These are phyloP conservation scores for Agelastica alni DNA, from an alignment of 2,888 invertebrate genomes.

Conservation along the genomic window DNA sequence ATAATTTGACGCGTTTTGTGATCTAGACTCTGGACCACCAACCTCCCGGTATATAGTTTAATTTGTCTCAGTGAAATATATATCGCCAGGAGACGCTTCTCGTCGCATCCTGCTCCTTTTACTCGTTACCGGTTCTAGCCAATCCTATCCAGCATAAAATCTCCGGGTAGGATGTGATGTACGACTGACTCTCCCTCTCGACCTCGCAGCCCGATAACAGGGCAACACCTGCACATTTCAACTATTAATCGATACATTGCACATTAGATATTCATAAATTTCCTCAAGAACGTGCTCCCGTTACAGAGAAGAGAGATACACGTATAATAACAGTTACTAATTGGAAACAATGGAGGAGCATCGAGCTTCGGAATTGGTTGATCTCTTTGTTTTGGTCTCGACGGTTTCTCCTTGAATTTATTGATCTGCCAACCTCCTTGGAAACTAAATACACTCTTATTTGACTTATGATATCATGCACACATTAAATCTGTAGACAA, in stretches of 20 bases:
- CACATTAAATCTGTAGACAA: no score
- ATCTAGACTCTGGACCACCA: no score
- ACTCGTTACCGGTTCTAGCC: slow-evolving; percentile 50
- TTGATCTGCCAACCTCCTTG: no score
- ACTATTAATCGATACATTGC: slow-evolving; percentile 43
- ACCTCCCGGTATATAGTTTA: no score
- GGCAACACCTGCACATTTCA: slow-evolving; percentile 38
- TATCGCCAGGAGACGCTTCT: slow-evolving; percentile 53
- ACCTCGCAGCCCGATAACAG: slow-evolving; percentile 47
- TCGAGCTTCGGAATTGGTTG: slow-evolving; percentile 12
- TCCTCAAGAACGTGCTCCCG: slow-evolving; percentile 19
- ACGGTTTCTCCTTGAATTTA: slow-evolving; percentile 3
- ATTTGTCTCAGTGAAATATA: slow-evolving; percentile 64
- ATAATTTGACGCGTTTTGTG: no score
- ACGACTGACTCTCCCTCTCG: slow-evolving; percentile 54
- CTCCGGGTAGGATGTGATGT: slow-evolving; percentile 52
- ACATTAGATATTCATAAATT: slow-evolving; percentile 53
- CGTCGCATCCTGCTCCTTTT: slow-evolving; percentile 36
- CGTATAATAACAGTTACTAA: slow-evolving; percentile 22
- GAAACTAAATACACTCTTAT: no score
- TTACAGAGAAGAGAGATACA: slow-evolving; percentile 7
- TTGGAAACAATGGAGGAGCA: slow-evolving; percentile 19
- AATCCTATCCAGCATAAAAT: slow-evolving; percentile 51
- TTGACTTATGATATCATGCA: no score
- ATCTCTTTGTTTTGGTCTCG: slow-evolving; percentile 5